phyloP scores from a whole-genome alignment of 2,113 vertebrate species.

The Protobothrops mucrosquamatus region DNA sequence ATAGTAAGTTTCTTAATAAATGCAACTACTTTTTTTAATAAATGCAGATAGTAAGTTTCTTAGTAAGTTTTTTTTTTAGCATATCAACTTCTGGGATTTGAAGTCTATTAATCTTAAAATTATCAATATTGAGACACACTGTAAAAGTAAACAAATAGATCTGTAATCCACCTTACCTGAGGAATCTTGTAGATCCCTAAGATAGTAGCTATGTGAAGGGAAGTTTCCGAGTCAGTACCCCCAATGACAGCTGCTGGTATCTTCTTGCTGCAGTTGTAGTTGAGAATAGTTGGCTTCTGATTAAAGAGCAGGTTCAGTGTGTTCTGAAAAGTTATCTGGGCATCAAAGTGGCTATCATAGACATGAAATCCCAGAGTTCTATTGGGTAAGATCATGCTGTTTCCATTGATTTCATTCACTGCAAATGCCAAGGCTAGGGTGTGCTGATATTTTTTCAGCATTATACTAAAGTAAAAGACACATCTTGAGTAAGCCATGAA shows the following conservation, averaged over 20 bases:
- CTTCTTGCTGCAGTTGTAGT: background rate
- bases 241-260: background rate
- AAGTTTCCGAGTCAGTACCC: background rate
- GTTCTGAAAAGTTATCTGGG: background rate
- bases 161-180: background rate
- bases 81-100: background rate
- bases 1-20: background rate
- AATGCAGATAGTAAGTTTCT: background rate
- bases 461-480: background rate
- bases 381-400: background rate
- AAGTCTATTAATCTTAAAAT: background rate
- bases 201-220: background rate
- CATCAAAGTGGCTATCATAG: conserved; percentile 6
- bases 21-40: background rate
- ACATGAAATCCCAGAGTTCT: background rate
- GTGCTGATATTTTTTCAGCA: conserved; percentile 17
- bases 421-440: conserved; percentile 3
- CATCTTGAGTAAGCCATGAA: background rate
- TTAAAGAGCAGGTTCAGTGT: background rate
- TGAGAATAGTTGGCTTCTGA: background rate
- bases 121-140: background rate
- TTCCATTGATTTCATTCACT: conserved; percentile 3
- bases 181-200: conserved; percentile 6
- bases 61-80: background rate
- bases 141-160: background rate